phyloP scores from a whole-genome alignment of 64 coral and sea anemone species.

The Astreopora myriophthalma region DNA sequence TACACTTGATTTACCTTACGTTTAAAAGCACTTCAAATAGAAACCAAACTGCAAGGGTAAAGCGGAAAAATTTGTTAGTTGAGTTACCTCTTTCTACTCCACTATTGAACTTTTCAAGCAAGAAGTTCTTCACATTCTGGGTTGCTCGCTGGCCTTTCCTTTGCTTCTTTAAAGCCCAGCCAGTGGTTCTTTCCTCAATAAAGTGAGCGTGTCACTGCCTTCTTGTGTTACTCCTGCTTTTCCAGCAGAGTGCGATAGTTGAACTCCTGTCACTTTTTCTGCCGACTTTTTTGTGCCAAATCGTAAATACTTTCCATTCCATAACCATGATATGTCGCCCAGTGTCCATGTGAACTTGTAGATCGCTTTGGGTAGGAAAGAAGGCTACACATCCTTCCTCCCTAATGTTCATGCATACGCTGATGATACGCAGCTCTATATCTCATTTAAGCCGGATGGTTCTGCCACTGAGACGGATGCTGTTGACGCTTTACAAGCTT shows the following conservation, averaged over 20 bases:
- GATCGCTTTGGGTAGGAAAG: conserved; percentile 14
- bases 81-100: conserved; percentile 25
- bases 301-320: conserved; percentile 13
- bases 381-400: conserved; percentile 29
- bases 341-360: conserved; percentile 46
- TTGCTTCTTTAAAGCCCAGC: conserved; percentile 50
- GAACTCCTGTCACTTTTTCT: not conserved
- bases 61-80: not conserved
- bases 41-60: not conserved
- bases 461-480: no score
- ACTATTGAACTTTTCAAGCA: conserved; percentile 20
- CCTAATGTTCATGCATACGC: no score
- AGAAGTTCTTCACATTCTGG: conserved; percentile 4
- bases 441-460: no score
- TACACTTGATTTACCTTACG: not conserved
- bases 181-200: not conserved
- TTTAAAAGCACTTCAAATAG: not conserved
- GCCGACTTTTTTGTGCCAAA: not conserved
- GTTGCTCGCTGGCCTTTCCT: conserved; percentile 8
- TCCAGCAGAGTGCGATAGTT: not conserved
- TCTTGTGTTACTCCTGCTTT: not conserved
- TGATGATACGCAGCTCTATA: no score
- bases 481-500: no score
- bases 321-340: conserved; percentile 42
- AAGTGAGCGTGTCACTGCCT: not conserved